Evolutionary conservation across 2,888 invertebrate genomes (phyloP), one percentile per base, ranked within the genome.

Genomic region (Venusia cambrica): DNA sequence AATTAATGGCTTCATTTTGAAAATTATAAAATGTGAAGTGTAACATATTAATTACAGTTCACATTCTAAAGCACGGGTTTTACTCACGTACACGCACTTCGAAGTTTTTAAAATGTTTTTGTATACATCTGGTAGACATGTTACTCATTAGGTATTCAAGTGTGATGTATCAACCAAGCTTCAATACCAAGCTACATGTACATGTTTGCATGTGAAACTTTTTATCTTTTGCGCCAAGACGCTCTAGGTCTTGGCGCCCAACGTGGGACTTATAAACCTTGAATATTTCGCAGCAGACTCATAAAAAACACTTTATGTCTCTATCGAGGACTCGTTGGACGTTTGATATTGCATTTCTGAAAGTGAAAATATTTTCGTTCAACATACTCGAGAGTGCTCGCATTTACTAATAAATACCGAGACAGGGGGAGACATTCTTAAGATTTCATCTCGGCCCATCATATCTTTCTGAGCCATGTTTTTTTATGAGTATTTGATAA

Each of bases 81-180:
- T n/a, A n/a, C n/a, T n/a, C n/a, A n/a, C n/a, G n/a, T n/a, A n/a
- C n/a, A n/a, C n/a, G n/a, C n/a, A n/a, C n/a, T n/a, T n/a, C n/a
- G n/a, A n/a, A n/a, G n/a, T n/a, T n/a, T n/a, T n/a, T n/a, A n/a
- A n/a, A n/a, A n/a, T n/a, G n/a, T n/a, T n/a, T n/a, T n/a, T n/a
- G n/a, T n/a, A n/a, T n/a, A n/a, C n/a, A n/a, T n/a, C n/a, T n/a
- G n/a, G n/a, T n/a, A n/a, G n/a, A n/a, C n/a, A n/a, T n/a, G n/a
- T n/a, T n/a, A n/a, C n/a, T n/a, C n/a, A n/a, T n/a, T n/a, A n/a
- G n/a, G n/a, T n/a, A n/a, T n/a, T n/a, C n/a, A n/a, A n/a, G n/a
- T n/a, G n/a, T n/a, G n/a, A n/a, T 53, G 60, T 60, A 61, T 64
- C 61, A 66, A 60, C 57, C 5, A 8, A 8, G 9, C 7, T 4